Percentiles rank a stretch among this genome's conserved stretches.
Evolutionary conservation across 2,888 invertebrate genomes (phyloP).

Genomic region (Torymus texanus): DNA sequence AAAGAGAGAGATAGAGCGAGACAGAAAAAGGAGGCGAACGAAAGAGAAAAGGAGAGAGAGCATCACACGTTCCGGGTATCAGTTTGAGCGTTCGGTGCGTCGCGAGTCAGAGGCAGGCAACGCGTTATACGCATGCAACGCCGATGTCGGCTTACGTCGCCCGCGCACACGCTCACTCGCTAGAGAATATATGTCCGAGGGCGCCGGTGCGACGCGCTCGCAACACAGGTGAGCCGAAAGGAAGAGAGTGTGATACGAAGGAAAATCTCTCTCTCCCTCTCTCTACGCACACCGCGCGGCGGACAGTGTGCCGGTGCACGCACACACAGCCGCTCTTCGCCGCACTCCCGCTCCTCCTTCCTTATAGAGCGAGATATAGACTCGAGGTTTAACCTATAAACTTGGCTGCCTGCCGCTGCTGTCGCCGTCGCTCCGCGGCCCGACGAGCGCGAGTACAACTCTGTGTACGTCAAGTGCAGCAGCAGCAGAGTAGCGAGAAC

Average conservation of each 20-base stretch:
- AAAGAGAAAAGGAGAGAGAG: constrained; percentile 34
- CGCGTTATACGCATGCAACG: neutral
- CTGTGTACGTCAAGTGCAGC: too few relatives aligned
- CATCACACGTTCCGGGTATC: constrained; percentile 45
- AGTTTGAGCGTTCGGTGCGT: constrained; percentile 42
- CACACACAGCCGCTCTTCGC: constrained; percentile 5
- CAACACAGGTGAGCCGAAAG: too few relatives aligned
- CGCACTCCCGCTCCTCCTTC: neutral
- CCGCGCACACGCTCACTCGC: too few relatives aligned
- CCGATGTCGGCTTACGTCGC: too few relatives aligned
- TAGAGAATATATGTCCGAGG: too few relatives aligned
- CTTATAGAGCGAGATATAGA: neutral
- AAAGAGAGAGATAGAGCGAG: constrained; percentile 33
- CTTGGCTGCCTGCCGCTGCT: neutral
- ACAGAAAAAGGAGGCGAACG: constrained; percentile 15
- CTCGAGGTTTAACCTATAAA: constrained; percentile 52
- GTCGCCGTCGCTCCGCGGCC: neutral
- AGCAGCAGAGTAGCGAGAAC: neutral
- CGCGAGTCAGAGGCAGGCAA: constrained; percentile 11
- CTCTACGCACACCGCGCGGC: too few relatives aligned
- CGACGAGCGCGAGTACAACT: constrained; percentile 10
- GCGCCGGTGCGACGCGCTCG: too few relatives aligned
- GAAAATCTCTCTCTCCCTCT: too few relatives aligned
- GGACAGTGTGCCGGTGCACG: too few relatives aligned
- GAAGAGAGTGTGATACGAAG: too few relatives aligned